These are phyloP conservation scores for Eubasilissa regina DNA, from an alignment of 1,140 invertebrate genomes.

Conservation along the genomic window DNA sequence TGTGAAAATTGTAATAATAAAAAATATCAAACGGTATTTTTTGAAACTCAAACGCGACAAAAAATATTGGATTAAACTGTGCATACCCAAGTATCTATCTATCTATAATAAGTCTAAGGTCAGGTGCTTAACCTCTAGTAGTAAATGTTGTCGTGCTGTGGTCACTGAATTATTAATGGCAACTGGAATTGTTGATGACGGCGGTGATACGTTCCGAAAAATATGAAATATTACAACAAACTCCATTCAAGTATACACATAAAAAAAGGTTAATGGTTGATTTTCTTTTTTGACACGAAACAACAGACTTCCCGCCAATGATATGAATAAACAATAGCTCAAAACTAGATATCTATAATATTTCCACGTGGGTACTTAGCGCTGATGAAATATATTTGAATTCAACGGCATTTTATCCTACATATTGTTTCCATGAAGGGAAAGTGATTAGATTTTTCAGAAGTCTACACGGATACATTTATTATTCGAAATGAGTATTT, in stretches of 20 bases:
- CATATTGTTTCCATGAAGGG: background rate
- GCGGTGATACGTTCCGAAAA: slow-evolving; percentile 1
- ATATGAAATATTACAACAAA: background rate
- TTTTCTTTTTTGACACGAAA: background rate
- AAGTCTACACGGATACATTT: background rate
- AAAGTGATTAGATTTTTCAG: background rate
- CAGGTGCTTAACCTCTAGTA: background rate
- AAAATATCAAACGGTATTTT: too few relatives aligned
- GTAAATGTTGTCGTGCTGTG: background rate
- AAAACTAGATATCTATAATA: too few relatives aligned
- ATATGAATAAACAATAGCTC: too few relatives aligned
- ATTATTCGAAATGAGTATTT: background rate
- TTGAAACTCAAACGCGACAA: too few relatives aligned
- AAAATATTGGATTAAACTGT: too few relatives aligned
- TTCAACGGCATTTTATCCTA: background rate
- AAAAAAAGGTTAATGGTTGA: background rate
- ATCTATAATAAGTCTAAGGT: too few relatives aligned
- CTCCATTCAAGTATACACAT: slow-evolving; percentile 2
- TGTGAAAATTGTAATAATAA: too few relatives aligned
- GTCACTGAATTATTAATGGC: slow-evolving; percentile 14
- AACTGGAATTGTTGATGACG: slow-evolving; percentile 14
- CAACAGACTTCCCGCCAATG: too few relatives aligned
- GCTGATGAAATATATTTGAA: background rate
- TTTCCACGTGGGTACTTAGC: background rate
- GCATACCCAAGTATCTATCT: too few relatives aligned